phyloP scores from a whole-genome alignment of 2,113 vertebrate genomes.

The Apteryx mantelli region DNA sequence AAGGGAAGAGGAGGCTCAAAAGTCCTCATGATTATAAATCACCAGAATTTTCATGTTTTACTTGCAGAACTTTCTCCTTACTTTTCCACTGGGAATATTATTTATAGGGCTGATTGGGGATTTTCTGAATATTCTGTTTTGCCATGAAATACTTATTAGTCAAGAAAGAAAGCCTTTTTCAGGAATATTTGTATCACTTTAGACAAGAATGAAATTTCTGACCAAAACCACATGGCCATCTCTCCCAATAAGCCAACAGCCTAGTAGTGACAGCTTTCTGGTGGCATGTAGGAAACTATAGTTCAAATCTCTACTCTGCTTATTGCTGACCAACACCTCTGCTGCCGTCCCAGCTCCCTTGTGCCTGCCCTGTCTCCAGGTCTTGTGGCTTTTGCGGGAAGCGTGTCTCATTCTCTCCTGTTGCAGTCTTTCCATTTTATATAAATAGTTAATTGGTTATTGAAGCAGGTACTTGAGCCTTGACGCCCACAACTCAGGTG shows the following conservation, averaged over 20 bases:
- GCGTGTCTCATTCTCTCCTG: background rate
- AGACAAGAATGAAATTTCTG: background rate
- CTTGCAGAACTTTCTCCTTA: too few relatives aligned
- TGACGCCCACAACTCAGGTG: background rate
- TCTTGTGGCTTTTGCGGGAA: background rate
- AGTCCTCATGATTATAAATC: background rate
- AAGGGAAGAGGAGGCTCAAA: background rate
- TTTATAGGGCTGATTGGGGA: background rate
- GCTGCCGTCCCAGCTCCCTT: background rate
- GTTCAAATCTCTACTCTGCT: background rate
- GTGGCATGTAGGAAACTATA: background rate
- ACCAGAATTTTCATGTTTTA: too few relatives aligned
- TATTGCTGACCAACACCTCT: background rate
- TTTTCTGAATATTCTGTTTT: background rate
- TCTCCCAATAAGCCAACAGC: background rate
- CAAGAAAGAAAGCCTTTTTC: background rate
- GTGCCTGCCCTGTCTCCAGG: background rate
- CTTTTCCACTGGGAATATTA: background rate
- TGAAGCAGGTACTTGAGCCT: background rate
- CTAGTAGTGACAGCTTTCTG: background rate
- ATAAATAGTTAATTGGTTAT: background rate
- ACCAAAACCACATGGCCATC: background rate
- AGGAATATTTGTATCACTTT: background rate
- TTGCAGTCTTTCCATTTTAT: background rate
- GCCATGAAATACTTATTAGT: background rate